Conservation (phyloP, 1,140 invertebrate species). For the Delia radicum region DNA sequence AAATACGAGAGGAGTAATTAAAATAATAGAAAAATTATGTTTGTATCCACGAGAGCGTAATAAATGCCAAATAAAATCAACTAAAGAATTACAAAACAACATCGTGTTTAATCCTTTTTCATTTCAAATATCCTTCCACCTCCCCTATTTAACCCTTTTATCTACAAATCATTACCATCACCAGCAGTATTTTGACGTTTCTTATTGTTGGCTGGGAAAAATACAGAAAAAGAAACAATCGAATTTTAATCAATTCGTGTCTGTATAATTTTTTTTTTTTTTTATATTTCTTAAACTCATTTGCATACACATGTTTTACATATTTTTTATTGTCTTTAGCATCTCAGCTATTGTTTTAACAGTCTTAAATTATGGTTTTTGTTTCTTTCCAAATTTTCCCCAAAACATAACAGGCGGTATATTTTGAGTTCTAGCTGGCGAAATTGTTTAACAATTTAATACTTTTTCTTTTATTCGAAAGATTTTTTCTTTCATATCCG, state of each 20-base stretch:
- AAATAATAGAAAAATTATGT: neutral
- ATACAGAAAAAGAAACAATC: constrained; percentile 53
- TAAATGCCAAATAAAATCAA: constrained; percentile 8
- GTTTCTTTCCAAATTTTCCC: neutral
- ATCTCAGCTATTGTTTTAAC: constrained; percentile 18
- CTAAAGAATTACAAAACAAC: neutral
- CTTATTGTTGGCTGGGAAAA: neutral
- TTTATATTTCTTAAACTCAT: neutral
- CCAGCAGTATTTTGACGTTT: neutral
- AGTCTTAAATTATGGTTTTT: constrained; percentile 18
- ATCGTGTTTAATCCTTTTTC: neutral
- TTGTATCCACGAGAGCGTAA: constrained; percentile 5
- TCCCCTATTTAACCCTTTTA: neutral
- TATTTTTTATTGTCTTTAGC: constrained; percentile 15
- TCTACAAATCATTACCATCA: neutral
- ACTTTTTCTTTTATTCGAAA: constrained; percentile 7
- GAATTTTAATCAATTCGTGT: constrained; percentile 55
- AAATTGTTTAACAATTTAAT: constrained; percentile 9
- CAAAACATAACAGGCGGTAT: neutral
- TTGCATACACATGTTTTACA: constrained; percentile 13
- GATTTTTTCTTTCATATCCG: constrained; percentile 12
- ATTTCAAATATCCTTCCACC: neutral
- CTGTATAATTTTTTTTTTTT: neutral
- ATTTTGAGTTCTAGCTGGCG: neutral
- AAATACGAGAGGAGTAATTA: neutral